Evolutionary conservation across 2,797 vertebrate genomes (phyloP).

Genomic region (Microhierax caerulescens): DNA sequence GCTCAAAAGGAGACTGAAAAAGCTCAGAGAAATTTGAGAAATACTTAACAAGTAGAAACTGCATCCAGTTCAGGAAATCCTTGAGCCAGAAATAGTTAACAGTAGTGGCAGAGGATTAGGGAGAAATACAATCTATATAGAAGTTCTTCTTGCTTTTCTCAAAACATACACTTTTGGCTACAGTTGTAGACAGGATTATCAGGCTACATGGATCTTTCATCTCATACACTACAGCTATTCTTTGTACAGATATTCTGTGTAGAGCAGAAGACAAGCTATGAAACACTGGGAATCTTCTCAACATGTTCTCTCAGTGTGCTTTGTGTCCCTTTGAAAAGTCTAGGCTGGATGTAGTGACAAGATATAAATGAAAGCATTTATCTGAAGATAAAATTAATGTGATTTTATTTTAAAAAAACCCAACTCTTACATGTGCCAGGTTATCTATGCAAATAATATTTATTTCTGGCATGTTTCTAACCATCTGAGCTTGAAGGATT

Average conservation of each 20-base stretch:
- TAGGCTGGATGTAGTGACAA: not conserved
- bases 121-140: not conserved
- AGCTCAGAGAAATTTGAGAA: not conserved
- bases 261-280: not conserved
- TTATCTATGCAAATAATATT: not conserved
- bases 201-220: not conserved
- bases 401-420: too few relatives aligned
- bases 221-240: rapidly evolving
- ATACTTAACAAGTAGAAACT: not conserved
- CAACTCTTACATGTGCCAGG: rapidly evolving
- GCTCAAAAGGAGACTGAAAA: not conserved
- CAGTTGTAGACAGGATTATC: not conserved
- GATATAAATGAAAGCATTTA: not conserved
- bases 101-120: not conserved
- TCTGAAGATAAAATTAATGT: not conserved
- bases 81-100: not conserved
- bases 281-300: not conserved
- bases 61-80: not conserved
- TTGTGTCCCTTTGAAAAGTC: not conserved
- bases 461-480: not conserved
- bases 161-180: not conserved
- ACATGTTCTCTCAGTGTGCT: not conserved
- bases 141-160: not conserved
- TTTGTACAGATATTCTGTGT: not conserved
- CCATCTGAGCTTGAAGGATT: not conserved